phyloP scores from a whole-genome alignment of 2,113 vertebrate genomes.

The Ellobius talpinus region DNA sequence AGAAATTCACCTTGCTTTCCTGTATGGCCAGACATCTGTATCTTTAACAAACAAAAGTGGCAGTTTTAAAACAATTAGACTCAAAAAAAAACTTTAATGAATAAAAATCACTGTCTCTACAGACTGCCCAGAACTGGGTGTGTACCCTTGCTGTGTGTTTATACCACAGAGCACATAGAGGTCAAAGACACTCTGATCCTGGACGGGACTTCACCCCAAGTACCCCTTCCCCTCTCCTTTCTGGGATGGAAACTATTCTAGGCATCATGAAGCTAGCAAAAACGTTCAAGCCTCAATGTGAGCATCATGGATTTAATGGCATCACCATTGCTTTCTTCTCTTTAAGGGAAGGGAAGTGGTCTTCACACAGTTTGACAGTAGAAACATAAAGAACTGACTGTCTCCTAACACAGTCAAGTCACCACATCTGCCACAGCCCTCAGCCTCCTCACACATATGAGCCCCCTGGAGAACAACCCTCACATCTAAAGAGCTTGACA shows the following conservation, averaged over 20 bases:
- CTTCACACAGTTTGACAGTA: neutral
- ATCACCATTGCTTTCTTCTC: neutral
- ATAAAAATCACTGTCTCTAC: constrained; percentile 66
- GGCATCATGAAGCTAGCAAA: neutral
- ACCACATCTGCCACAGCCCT: neutral
- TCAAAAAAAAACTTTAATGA: constrained; percentile 64
- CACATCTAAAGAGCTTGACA: neutral
- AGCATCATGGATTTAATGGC: neutral
- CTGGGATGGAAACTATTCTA: neutral
- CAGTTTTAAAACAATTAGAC: constrained; percentile 79
- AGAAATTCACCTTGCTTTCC: constrained; percentile 71
- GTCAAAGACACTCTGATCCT: neutral
- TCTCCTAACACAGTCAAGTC: neutral
- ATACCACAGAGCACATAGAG: accelerated
- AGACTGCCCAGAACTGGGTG: neutral
- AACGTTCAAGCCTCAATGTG: neutral
- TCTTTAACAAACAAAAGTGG: constrained; percentile 80
- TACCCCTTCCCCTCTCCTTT: neutral
- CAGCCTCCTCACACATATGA: neutral
- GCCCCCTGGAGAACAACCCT: neutral
- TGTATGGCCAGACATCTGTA: constrained; percentile 64
- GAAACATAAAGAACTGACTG: neutral
- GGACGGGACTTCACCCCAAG: neutral
- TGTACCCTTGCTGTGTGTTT: neutral
- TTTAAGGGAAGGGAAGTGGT: neutral